Conservation (phyloP, 1,140 invertebrate genomes). For the Nasonia vitripennis region DNA sequence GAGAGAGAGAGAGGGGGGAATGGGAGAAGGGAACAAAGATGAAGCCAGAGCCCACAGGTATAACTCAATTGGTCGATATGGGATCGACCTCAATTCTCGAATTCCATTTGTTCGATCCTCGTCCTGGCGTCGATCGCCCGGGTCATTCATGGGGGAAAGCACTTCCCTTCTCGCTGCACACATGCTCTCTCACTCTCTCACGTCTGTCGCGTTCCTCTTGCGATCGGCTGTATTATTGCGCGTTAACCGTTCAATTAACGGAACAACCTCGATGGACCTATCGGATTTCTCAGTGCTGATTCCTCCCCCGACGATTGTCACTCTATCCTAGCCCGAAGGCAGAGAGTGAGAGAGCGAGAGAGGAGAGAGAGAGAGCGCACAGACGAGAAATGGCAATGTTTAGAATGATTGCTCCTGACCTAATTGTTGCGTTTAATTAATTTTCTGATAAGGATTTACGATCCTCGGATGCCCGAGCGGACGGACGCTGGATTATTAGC, state of each 20-base stretch:
- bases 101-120: conserved; percentile 47
- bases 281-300: conserved; percentile 50
- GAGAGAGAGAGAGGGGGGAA: not conserved
- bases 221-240: conserved; percentile 44
- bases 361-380: not conserved
- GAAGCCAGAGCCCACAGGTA: not conserved
- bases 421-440: conserved; percentile 30
- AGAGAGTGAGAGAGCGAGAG: not conserved
- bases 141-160: conserved; percentile 15
- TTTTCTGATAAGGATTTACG: conserved; percentile 23
- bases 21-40: not conserved
- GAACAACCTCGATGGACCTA: conserved; percentile 46
- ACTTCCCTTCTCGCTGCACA: not conserved
- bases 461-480: not conserved
- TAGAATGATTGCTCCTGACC: conserved; percentile 7
- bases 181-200: not conserved
- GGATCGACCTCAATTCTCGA: conserved; percentile 36
- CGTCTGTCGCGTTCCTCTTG: not conserved
- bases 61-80: conserved; percentile 32
- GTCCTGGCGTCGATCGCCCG: not conserved
- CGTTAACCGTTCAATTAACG: conserved; percentile 54
- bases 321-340: not conserved
- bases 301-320: conserved; percentile 37
- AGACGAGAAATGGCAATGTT: not conserved
- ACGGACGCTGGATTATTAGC: not conserved